These are phyloP conservation scores for Melieria crassipennis DNA, from an alignment of 2,888 invertebrate genomes.

Conservation along the genomic window DNA sequence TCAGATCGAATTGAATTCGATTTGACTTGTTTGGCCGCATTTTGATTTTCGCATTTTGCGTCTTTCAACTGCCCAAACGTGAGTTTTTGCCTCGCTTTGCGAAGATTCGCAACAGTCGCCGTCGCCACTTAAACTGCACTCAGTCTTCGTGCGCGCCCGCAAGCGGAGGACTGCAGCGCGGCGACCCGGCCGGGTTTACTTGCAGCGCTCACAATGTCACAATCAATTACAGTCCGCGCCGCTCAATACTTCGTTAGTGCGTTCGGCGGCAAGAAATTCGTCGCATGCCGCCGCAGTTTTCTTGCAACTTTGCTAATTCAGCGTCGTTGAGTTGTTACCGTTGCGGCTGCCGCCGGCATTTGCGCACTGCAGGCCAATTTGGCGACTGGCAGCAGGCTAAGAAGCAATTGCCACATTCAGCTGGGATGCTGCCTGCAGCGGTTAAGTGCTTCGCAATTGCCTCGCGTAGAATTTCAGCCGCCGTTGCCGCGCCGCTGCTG, in stretches of 20 bases:
- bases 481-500: neutral
- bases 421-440: neutral
- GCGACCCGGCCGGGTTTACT: too few species aligned
- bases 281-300: slow-evolving; percentile 1
- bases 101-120: slow-evolving; percentile 4
- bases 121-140: slow-evolving; percentile 27
- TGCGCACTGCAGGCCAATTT: slow-evolving; percentile 7
- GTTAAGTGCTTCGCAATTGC: neutral
- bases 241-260: slow-evolving; percentile 23
- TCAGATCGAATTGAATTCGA: too few species aligned
- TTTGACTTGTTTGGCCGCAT: too few species aligned
- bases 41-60: too few species aligned
- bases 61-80: too few species aligned
- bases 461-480: slow-evolving; percentile 18
- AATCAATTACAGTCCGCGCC: slow-evolving; percentile 34
- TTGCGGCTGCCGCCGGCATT: neutral
- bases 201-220: slow-evolving; percentile 29
- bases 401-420: slow-evolving; percentile 16
- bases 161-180: too few species aligned
- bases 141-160: slow-evolving; percentile 12
- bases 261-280: slow-evolving; percentile 18
- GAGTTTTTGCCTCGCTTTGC: too few species aligned
- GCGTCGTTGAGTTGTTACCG: neutral
- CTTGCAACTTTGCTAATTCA: slow-evolving; percentile 22
- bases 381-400: slow-evolving; percentile 10